A percentile compares a stretch with the other conserved stretches of the same genome.
These are phyloP conservation scores for Cherax destructor DNA, from an alignment of 1,140 invertebrate genomes.

Conservation along the genomic window DNA sequence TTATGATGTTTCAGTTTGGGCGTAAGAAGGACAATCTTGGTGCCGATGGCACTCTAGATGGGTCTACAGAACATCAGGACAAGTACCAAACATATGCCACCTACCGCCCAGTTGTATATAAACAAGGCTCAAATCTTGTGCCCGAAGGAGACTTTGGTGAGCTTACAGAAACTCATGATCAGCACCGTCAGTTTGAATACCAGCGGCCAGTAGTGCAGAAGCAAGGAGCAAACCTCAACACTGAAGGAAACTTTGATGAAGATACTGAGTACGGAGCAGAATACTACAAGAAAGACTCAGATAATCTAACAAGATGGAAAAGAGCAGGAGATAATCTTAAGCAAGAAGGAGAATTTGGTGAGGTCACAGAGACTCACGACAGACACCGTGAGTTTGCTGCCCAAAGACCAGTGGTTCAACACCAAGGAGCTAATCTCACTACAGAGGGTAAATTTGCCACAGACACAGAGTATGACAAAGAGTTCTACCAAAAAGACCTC, in stretches of 20 bases:
- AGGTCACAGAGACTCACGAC: conserved; percentile 36
- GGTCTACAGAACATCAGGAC: conserved; percentile 34
- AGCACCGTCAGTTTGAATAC: not conserved
- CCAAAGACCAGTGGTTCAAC: not conserved
- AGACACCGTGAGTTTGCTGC: conserved; percentile 10
- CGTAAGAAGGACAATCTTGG: conserved; percentile 21
- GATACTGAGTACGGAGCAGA: conserved; percentile 35
- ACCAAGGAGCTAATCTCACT: conserved; percentile 13
- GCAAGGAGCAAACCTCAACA: conserved; percentile 33
- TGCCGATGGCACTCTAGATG: conserved; percentile 1
- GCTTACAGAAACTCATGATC: conserved; percentile 21
- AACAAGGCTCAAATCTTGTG: conserved; percentile 32
- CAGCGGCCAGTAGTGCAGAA: conserved; percentile 7
- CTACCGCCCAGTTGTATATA: conserved; percentile 23
- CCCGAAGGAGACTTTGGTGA: conserved; percentile 39
- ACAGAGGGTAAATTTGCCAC: conserved; percentile 14
- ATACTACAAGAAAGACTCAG: conserved; percentile 1
- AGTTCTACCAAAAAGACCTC: not conserved
- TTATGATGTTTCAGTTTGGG: not conserved
- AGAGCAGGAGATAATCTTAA: conserved; percentile 19
- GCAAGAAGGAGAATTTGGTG: conserved; percentile 38
- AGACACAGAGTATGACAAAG: conserved; percentile 23
- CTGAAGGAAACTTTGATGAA: conserved; percentile 20
- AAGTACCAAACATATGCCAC: conserved; percentile 25
- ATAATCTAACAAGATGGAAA: not conserved